Percentiles rank a stretch among this genome's conserved stretches.
These are phyloP conservation scores for Zoanthus sansibaricus DNA, from an alignment of 92 coral and sea anemone genomes.

Conservation along the genomic window DNA sequence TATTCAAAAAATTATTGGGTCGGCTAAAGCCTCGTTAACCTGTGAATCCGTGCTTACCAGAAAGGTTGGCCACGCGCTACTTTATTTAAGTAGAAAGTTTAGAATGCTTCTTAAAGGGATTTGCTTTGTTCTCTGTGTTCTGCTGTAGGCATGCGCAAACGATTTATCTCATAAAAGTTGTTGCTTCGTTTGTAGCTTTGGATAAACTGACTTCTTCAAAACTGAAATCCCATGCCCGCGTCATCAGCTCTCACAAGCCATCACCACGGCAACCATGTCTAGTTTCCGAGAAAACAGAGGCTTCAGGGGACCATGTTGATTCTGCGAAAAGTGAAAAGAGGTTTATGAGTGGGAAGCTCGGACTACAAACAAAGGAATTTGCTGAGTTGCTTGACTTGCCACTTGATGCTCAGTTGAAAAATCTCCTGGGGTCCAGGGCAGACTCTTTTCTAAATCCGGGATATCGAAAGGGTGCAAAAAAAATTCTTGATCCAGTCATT, in stretches of 20 bases:
- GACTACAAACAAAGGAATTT: slow-evolving; percentile 75
- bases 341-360: slow-evolving; percentile 52
- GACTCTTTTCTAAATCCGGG: slow-evolving; percentile 85
- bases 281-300: slow-evolving; percentile 9
- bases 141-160: not conserved
- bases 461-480: slow-evolving; percentile 91
- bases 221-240: slow-evolving; percentile 70
- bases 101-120: too few relatives aligned
- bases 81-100: too few relatives aligned
- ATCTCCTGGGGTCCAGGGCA: slow-evolving; percentile 79
- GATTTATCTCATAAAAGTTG: not conserved
- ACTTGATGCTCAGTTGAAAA: slow-evolving; percentile 78
- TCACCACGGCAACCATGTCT: slow-evolving; percentile 17
- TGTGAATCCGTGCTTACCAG: too few relatives aligned
- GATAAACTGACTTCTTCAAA: slow-evolving; percentile 60
- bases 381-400: slow-evolving; percentile 80
- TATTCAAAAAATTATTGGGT: too few relatives aligned
- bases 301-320: slow-evolving; percentile 6
- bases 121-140: not conserved
- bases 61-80: too few relatives aligned
- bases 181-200: slow-evolving; percentile 59
- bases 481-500: slow-evolving; percentile 79
- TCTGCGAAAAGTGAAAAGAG: slow-evolving; percentile 23
- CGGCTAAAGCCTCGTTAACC: too few relatives aligned
- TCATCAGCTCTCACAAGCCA: slow-evolving; percentile 85